Evolutionary conservation across 2,797 vertebrate genomes (phyloP).

Genomic region (Cichlasoma orientale): DNA sequence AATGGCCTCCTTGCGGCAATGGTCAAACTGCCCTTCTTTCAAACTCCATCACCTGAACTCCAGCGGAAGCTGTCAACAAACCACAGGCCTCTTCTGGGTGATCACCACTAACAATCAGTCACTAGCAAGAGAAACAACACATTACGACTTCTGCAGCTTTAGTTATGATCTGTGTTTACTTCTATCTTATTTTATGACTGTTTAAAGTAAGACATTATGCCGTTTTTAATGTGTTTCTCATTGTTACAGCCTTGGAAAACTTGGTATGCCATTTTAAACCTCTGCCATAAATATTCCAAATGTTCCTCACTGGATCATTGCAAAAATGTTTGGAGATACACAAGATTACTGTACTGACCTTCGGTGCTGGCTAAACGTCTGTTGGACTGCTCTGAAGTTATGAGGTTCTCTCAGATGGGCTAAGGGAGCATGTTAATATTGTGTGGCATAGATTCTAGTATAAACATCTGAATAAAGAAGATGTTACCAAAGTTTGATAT

Average conservation of each 20-base stretch:
- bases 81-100: background rate
- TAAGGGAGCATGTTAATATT: constrained; percentile 33
- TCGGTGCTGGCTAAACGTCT: constrained; percentile 37
- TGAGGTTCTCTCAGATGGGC: constrained; percentile 33
- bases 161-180: background rate
- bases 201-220: constrained; percentile 7
- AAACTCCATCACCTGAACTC: background rate
- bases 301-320: background rate
- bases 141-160: background rate
- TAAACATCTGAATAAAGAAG: constrained; percentile 10
- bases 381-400: constrained; percentile 23
- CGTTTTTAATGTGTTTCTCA: constrained; percentile 38
- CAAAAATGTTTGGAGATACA: constrained; percentile 21
- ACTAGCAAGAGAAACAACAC: background rate
- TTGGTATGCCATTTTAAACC: constrained; percentile 28
- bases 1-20: constrained; percentile 10
- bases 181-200: constrained; percentile 34
- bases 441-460: constrained; percentile 11
- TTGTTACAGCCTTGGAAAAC: constrained; percentile 34
- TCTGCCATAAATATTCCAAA: constrained; percentile 59
- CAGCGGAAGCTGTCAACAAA: constrained; percentile 7
- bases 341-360: constrained; percentile 47
- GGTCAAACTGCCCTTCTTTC: constrained; percentile 9
- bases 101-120: background rate
- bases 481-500: constrained; percentile 6